A percentile compares a stretch with the other conserved stretches of the same genome.
Conservation (phyloP, 2,797 vertebrate species). For the Rhyacichthys aspro region DNA sequence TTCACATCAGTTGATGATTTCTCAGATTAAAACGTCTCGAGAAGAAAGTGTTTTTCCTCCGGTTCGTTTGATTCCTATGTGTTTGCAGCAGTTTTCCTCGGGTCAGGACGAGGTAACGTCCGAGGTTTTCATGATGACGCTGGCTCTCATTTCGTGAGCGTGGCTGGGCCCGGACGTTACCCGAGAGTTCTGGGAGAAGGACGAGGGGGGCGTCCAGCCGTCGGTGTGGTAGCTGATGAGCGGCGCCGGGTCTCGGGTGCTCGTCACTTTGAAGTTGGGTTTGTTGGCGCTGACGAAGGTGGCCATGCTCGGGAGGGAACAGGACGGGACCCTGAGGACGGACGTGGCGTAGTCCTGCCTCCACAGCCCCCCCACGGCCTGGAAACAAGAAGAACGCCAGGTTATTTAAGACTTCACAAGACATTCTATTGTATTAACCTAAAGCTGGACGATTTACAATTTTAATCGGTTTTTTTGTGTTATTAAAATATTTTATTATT, state of each 20-base stretch:
- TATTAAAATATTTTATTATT: too few relatives aligned
- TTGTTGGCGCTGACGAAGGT: slow-evolving; percentile 89
- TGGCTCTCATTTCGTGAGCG: slow-evolving; percentile 88
- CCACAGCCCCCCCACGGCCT: slow-evolving; percentile 41
- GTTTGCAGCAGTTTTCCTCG: slow-evolving; percentile 26
- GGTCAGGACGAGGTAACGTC: slow-evolving; percentile 80
- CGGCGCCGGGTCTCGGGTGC: slow-evolving; percentile 86
- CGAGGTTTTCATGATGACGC: slow-evolving; percentile 97
- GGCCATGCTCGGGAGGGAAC: slow-evolving; percentile 90
- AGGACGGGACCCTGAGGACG: slow-evolving; percentile 76
- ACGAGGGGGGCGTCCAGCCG: slow-evolving; percentile 81
- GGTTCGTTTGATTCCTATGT: slow-evolving; percentile 31
- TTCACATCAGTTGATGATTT: slow-evolving; percentile 17
- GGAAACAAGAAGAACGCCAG: neutral
- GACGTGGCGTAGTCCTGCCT: slow-evolving; percentile 66
- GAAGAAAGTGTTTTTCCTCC: slow-evolving; percentile 17
- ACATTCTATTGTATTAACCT: too few relatives aligned
- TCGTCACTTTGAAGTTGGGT: slow-evolving; percentile 90
- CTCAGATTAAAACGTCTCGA: slow-evolving; percentile 13
- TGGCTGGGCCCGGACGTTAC: slow-evolving; percentile 59
- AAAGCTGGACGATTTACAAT: too few relatives aligned
- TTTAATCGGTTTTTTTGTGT: neutral
- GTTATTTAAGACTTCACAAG: too few relatives aligned
- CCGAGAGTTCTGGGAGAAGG: slow-evolving; percentile 71
- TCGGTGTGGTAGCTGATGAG: slow-evolving; percentile 84